Evolutionary conservation across 1,140 invertebrate genomes (phyloP).

Genomic region (Popillia japonica): DNA sequence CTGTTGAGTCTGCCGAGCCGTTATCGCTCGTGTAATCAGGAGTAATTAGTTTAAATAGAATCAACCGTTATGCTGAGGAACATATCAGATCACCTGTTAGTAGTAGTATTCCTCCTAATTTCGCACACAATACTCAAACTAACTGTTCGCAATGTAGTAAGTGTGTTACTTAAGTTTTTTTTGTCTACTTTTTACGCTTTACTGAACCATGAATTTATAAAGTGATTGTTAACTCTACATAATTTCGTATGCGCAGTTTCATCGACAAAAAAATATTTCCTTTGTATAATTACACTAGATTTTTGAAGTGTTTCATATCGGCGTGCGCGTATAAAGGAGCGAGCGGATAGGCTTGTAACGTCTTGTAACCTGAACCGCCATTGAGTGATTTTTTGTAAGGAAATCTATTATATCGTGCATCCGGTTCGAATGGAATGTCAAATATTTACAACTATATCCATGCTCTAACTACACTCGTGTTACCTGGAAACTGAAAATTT

Average conservation of each 20-base stretch:
- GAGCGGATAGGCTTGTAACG: not conserved
- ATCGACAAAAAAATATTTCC: constrained; percentile 6
- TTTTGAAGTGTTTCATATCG: constrained; percentile 2
- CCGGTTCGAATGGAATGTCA: not conserved
- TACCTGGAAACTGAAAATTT: not conserved
- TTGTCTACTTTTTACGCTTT: no score
- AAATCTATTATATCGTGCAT: constrained; percentile 13
- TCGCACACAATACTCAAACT: no score
- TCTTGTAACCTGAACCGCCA: not conserved
- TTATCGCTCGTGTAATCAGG: not conserved
- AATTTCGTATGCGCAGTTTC: not conserved
- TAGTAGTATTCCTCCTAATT: no score
- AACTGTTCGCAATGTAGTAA: no score
- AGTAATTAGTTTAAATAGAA: constrained; percentile 7
- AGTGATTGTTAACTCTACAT: no score
- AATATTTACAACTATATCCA: constrained; percentile 29
- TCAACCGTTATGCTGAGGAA: not conserved
- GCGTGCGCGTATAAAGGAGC: no score
- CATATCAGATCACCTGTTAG: no score
- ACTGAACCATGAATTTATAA: not conserved
- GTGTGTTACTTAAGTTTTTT: no score
- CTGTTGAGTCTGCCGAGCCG: no score
- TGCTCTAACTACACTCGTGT: no score
- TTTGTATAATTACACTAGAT: not conserved
- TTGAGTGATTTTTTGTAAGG: constrained; percentile 20